A percentile compares a stretch with the other conserved stretches of the same genome.
phyloP scores from a whole-genome alignment of 2,888 invertebrate species.

The Pherbina coryleti region DNA sequence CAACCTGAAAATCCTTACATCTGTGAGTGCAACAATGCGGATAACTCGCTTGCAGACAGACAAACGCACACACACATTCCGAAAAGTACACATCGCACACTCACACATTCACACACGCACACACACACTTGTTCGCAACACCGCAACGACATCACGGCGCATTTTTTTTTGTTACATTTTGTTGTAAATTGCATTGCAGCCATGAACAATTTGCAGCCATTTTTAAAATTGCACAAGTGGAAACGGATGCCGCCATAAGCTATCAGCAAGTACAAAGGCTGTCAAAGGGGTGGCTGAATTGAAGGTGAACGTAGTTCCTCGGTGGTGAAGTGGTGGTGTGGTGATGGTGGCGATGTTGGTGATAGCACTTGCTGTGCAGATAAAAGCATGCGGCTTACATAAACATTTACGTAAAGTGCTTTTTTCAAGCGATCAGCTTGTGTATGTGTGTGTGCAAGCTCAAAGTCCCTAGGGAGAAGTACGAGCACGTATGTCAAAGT shows the following conservation, averaged over 20 bases:
- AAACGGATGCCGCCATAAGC: conserved; percentile 10
- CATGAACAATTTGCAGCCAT: conserved; percentile 30
- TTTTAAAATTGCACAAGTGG: conserved; percentile 26
- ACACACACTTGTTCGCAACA: not conserved
- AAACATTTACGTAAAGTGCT: too few species aligned
- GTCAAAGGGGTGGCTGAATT: not conserved
- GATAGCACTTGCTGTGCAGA: too few species aligned
- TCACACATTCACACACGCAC: not conserved
- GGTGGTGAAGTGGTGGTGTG: not conserved
- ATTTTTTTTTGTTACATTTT: not conserved
- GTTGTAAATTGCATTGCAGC: not conserved
- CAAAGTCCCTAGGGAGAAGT: not conserved
- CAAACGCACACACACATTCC: not conserved
- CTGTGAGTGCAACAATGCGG: not conserved
- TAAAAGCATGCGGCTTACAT: too few species aligned
- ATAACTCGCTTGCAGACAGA: not conserved
- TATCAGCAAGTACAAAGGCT: not conserved
- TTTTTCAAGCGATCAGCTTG: too few species aligned
- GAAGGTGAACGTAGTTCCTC: not conserved
- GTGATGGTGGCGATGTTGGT: not conserved
- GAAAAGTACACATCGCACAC: not conserved
- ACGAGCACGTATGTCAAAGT: not conserved
- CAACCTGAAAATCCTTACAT: not conserved
- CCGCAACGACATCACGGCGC: not conserved
- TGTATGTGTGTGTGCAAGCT: too few species aligned